Evolutionary conservation across 2,888 invertebrate genomes (phyloP).

Genomic region (Oscheius onirici): DNA sequence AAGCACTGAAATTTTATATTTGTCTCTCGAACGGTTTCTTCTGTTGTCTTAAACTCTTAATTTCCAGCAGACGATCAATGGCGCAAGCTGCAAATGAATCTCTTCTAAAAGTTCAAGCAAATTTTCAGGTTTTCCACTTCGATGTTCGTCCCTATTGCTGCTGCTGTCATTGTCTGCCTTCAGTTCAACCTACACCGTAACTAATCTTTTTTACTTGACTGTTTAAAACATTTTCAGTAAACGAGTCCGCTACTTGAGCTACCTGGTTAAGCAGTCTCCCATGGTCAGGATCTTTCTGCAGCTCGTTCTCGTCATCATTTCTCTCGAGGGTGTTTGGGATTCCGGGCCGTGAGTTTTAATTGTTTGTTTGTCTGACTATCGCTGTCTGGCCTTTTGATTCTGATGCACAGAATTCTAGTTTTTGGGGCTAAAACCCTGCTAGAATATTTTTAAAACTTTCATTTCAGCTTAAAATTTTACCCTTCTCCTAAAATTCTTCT

Average conservation of each 20-base stretch:
- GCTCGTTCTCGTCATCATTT: conserved; percentile 31
- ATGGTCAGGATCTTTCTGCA: conserved; percentile 37
- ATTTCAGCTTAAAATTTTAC: no score
- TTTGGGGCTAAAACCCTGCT: no score
- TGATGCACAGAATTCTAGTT: no score
- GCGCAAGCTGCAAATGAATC: no score
- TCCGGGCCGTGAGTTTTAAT: conserved; percentile 29
- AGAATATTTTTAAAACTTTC: no score
- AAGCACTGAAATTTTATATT: no score
- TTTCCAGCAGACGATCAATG: no score
- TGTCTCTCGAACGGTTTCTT: no score
- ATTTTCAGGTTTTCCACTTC: conserved; percentile 31
- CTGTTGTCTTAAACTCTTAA: no score
- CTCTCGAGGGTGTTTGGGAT: conserved; percentile 31
- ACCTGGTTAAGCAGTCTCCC: conserved; percentile 34
- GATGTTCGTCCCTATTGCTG: conserved; percentile 35
- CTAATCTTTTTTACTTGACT: not conserved
- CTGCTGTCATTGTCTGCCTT: conserved; percentile 36
- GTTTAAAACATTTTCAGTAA: conserved; percentile 14
- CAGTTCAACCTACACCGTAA: conserved; percentile 31
- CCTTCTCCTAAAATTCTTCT: no score
- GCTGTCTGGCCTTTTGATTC: not conserved
- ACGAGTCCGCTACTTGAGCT: conserved; percentile 24
- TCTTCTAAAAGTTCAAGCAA: no score
- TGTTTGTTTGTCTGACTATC: conserved; percentile 6